Conservation (phyloP, 2,113 vertebrate genomes). For the Colinus virginianus region DNA sequence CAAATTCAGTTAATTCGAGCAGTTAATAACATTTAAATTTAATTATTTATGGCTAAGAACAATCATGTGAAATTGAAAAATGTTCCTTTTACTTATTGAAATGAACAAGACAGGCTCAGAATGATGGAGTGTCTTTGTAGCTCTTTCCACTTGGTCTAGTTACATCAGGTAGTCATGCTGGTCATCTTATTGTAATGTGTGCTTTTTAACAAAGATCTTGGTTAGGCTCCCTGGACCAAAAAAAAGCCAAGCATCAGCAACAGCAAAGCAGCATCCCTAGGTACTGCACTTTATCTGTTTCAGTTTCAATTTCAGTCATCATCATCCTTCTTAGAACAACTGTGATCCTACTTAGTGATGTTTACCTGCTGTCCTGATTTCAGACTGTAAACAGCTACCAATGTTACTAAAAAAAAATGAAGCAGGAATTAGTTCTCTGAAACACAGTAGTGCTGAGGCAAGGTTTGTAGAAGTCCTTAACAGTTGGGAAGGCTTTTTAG, state of each 20-base stretch:
- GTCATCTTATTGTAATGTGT: neutral
- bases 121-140: neutral
- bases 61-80: neutral
- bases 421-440: neutral
- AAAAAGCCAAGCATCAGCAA: neutral
- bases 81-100: neutral
- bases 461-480: neutral
- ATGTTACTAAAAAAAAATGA: neutral
- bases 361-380: conserved; percentile 17
- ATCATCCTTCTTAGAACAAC: neutral
- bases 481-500: neutral
- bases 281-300: neutral
- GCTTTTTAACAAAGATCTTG: neutral
- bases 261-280: neutral
- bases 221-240: neutral
- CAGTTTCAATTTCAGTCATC: neutral
- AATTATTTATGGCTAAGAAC: neutral
- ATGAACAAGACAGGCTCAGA: neutral
- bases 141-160: neutral
- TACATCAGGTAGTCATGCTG: neutral
- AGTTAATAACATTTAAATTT: neutral
- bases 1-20: neutral
- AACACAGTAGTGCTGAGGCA: neutral
- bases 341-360: neutral
- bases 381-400: neutral